These are phyloP conservation scores for Caenorhabditis japonica DNA, from an alignment of 2,888 invertebrate species.

Conservation along the genomic window DNA sequence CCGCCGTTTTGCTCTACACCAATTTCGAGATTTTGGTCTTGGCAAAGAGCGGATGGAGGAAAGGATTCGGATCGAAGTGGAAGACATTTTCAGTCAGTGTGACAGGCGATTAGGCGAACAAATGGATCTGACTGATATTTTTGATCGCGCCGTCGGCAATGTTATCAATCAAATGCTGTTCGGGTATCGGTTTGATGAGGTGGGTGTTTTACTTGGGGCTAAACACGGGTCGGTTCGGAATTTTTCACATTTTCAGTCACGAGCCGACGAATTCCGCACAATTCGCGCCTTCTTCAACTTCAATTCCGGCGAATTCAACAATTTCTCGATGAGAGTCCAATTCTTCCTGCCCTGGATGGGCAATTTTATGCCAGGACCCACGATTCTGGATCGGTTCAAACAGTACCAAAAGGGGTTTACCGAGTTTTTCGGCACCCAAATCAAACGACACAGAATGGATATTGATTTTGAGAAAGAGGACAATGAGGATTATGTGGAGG, in stretches of 20 bases:
- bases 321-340: conserved; percentile 43
- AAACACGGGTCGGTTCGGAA: background rate
- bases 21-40: conserved; percentile 54
- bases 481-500: conserved; percentile 44
- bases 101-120: conserved; percentile 2
- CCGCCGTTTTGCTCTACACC: conserved; percentile 51
- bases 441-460: conserved; percentile 43
- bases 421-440: conserved; percentile 54
- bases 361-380: conserved; percentile 44
- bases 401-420: conserved; percentile 55
- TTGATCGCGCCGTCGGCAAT: conserved; percentile 54
- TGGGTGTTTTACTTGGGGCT: background rate
- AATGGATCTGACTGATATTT: conserved; percentile 24
- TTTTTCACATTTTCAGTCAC: conserved; percentile 20
- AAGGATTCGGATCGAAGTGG: conserved; percentile 47
- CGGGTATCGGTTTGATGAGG: conserved; percentile 60
- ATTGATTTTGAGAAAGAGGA: conserved; percentile 47
- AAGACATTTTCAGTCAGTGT: conserved; percentile 26
- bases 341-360: conserved; percentile 51
- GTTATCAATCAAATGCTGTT: conserved; percentile 59
- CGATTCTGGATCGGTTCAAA: conserved; percentile 44
- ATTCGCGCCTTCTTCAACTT: conserved; percentile 49
- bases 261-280: conserved; percentile 40
- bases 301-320: conserved; percentile 40
- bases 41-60: conserved; percentile 53